Evolutionary conservation across 2,888 invertebrate genomes (phyloP).

Genomic region (Lysandra bellargus): DNA sequence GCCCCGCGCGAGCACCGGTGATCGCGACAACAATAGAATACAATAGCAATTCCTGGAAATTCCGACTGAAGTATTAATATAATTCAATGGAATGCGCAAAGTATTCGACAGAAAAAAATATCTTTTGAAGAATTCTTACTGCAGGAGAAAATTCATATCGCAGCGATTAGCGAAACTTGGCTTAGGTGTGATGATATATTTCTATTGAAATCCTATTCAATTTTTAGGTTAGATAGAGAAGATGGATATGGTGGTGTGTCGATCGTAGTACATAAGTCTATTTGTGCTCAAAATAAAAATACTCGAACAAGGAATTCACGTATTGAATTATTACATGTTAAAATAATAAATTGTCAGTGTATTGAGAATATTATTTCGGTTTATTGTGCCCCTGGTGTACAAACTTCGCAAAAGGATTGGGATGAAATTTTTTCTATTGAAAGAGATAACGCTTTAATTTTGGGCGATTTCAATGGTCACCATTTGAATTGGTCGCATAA

Average conservation of each 20-base stretch:
- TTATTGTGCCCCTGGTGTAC: slow-evolving; percentile 33
- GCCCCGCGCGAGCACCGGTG: too few relatives aligned
- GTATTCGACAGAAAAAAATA: too few relatives aligned
- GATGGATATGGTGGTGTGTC: slow-evolving; percentile 40
- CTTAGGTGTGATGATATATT: slow-evolving; percentile 30
- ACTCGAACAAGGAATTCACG: slow-evolving; percentile 16
- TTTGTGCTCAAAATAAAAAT: slow-evolving; percentile 13
- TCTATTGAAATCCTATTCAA: slow-evolving; percentile 34
- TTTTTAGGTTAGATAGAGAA: slow-evolving; percentile 34
- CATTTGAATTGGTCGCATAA: too few relatives aligned
- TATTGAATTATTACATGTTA: neutral
- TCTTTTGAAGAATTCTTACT: too few relatives aligned
- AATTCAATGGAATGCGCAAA: too few relatives aligned
- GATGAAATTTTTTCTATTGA: slow-evolving; percentile 24
- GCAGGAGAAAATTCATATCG: too few relatives aligned
- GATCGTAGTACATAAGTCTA: slow-evolving; percentile 34
- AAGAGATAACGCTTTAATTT: slow-evolving; percentile 6
- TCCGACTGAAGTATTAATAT: too few relatives aligned
- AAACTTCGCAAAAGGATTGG: slow-evolving; percentile 20
- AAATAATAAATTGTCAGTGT: slow-evolving; percentile 6
- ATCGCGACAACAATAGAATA: too few relatives aligned
- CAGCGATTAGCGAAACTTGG: slow-evolving; percentile 40
- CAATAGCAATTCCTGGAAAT: too few relatives aligned
- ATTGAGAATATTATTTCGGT: slow-evolving; percentile 23
- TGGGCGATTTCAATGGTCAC: neutral